phyloP scores from a whole-genome alignment of 2,888 invertebrate genomes.

The Trachelus iudaicus region DNA sequence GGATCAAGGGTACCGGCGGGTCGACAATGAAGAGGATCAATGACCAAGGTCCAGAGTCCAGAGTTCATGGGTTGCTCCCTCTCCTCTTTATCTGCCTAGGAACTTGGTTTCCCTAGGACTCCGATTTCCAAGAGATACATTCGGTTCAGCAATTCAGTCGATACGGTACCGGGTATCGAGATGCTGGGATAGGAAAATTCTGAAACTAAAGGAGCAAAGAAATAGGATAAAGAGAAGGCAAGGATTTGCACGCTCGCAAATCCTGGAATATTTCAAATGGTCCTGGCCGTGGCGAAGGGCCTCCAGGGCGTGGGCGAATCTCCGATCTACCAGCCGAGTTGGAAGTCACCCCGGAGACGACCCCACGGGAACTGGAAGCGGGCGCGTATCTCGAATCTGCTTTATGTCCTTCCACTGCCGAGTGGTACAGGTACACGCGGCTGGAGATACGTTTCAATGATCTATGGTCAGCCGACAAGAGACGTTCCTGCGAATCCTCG shows the following conservation, averaged over 20 bases:
- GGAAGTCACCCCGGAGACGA: constrained; percentile 48
- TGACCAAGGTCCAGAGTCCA: neutral
- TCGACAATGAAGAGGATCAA: neutral
- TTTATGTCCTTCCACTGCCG: constrained; percentile 53
- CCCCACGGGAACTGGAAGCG: constrained; percentile 57
- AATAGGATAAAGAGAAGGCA: neutral
- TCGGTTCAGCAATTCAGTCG: neutral
- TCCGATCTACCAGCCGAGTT: constrained; percentile 50
- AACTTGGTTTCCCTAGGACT: neutral
- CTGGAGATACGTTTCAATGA: constrained; percentile 55
- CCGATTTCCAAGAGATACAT: neutral
- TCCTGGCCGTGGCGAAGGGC: neutral
- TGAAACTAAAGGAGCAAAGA: neutral
- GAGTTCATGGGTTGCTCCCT: neutral
- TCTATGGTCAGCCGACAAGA: constrained; percentile 34
- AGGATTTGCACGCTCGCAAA: neutral
- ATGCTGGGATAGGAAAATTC: neutral
- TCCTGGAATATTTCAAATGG: constrained; percentile 4
- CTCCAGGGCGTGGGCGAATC: constrained; percentile 57
- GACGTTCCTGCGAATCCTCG: neutral
- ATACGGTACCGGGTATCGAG: neutral
- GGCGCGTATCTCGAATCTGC: constrained; percentile 57
- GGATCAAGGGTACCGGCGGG: neutral
- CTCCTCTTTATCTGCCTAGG: neutral
- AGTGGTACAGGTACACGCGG: constrained; percentile 38